phyloP scores from a whole-genome alignment of 1,140 invertebrate genomes.

The Laupala kohalensis region DNA sequence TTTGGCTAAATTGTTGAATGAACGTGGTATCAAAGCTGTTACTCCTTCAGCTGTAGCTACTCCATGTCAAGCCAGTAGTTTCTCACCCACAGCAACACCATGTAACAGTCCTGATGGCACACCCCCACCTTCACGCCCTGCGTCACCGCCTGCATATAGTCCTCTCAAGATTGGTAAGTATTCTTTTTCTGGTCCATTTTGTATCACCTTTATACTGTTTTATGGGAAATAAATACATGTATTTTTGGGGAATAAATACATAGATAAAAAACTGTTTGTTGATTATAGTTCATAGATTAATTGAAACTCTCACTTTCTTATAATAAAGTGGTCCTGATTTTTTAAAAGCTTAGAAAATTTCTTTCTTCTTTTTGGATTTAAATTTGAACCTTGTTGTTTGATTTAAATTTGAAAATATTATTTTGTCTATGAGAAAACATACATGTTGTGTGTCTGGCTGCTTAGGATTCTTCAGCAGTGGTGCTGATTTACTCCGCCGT shows the following conservation, averaged over 20 bases:
- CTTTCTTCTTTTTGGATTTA: neutral
- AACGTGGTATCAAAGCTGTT: conserved; percentile 61
- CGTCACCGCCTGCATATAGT: conserved; percentile 13
- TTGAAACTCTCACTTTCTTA: too few relatives aligned
- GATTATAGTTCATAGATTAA: too few relatives aligned
- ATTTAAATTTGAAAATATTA: neutral
- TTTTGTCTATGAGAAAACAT: too few relatives aligned
- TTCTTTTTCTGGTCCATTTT: neutral
- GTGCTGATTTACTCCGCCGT: conserved; percentile 59
- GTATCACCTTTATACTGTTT: too few relatives aligned
- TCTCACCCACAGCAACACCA: conserved; percentile 67
- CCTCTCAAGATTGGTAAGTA: conserved; percentile 14
- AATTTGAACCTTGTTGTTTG: neutral
- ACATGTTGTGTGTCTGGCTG: too few relatives aligned
- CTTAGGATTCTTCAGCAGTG: conserved; percentile 41
- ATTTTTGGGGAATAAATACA: too few relatives aligned
- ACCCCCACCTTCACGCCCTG: conserved; percentile 33
- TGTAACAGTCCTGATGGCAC: conserved; percentile 61
- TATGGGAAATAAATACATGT: too few relatives aligned
- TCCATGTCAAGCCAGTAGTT: conserved; percentile 37
- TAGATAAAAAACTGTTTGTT: too few relatives aligned
- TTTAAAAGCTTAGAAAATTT: neutral
- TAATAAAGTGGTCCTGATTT: neutral
- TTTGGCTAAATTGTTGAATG: conserved; percentile 65
- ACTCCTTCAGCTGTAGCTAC: conserved; percentile 51